Conservation (phyloP, 2,797 vertebrate genomes). For the Coreius guichenoti region DNA sequence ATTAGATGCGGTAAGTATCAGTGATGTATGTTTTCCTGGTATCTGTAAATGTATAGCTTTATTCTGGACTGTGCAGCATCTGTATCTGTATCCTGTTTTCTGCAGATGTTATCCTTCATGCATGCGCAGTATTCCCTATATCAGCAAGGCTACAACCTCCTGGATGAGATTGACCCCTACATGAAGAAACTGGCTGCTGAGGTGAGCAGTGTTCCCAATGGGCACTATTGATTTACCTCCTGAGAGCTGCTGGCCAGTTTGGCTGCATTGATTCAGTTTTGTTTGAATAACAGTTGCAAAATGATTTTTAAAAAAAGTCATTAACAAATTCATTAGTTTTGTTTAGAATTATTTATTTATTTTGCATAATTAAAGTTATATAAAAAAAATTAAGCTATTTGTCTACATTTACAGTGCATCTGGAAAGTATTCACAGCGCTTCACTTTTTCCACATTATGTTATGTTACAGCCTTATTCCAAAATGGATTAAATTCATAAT, state of each 20-base stretch:
- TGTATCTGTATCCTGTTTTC: not conserved
- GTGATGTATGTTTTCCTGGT: not conserved
- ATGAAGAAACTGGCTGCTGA: conserved; percentile 95
- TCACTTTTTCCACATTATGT: too few relatives aligned
- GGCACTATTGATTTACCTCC: not conserved
- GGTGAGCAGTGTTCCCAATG: conserved; percentile 75
- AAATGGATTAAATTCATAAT: too few relatives aligned
- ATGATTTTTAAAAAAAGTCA: not conserved
- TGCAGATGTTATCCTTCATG: conserved; percentile 98
- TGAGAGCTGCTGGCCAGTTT: not conserved
- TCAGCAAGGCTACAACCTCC: conserved; percentile 93
- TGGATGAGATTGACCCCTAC: conserved; percentile 92
- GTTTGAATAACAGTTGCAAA: not conserved
- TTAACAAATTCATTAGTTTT: not conserved
- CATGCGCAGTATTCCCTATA: conserved; percentile 95
- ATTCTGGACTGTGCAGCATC: not conserved
- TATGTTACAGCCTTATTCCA: too few relatives aligned
- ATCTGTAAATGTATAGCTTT: not conserved
- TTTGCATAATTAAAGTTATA: not conserved
- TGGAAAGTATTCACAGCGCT: too few relatives aligned
- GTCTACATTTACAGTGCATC: not conserved
- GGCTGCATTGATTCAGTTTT: not conserved
- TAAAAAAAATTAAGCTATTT: not conserved
- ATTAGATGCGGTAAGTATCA: conserved; percentile 88
- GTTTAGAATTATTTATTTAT: not conserved